Evolutionary conservation across 2,113 vertebrate species (phyloP).

Genomic region (Saguinus imperator): DNA sequence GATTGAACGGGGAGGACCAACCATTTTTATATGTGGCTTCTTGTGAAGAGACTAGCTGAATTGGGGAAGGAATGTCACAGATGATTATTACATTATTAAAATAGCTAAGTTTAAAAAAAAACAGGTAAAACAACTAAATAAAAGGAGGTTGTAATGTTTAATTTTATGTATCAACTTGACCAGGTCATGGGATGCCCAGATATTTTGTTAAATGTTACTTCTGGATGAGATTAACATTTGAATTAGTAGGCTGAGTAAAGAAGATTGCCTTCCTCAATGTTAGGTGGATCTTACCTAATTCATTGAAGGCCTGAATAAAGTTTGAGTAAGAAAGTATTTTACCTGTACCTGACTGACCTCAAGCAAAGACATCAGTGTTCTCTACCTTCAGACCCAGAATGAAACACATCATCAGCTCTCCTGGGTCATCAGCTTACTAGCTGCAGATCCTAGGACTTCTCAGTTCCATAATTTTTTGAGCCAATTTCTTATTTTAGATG

Average conservation of each 20-base stretch:
- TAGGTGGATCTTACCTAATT: background rate
- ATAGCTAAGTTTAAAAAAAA: background rate
- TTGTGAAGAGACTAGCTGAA: background rate
- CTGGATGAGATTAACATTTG: background rate
- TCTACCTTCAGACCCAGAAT: background rate
- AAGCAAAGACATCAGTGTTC: background rate
- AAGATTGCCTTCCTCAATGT: background rate
- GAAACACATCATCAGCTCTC: background rate
- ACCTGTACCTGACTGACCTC: background rate
- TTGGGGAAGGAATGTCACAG: background rate
- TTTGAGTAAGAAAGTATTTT: background rate
- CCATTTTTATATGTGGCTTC: background rate
- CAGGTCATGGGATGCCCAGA: background rate
- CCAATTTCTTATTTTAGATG: background rate
- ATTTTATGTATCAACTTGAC: background rate
- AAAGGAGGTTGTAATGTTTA: background rate
- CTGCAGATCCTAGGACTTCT: background rate
- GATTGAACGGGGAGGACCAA: background rate
- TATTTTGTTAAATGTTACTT: background rate
- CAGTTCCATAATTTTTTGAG: background rate
- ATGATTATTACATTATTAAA: background rate
- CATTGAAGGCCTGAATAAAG: background rate
- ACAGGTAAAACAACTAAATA: background rate
- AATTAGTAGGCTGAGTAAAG: background rate
- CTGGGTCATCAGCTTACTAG: background rate